These are phyloP conservation scores for Zeuzera pyrina DNA, from an alignment of 2,888 invertebrate genomes.

Conservation along the genomic window DNA sequence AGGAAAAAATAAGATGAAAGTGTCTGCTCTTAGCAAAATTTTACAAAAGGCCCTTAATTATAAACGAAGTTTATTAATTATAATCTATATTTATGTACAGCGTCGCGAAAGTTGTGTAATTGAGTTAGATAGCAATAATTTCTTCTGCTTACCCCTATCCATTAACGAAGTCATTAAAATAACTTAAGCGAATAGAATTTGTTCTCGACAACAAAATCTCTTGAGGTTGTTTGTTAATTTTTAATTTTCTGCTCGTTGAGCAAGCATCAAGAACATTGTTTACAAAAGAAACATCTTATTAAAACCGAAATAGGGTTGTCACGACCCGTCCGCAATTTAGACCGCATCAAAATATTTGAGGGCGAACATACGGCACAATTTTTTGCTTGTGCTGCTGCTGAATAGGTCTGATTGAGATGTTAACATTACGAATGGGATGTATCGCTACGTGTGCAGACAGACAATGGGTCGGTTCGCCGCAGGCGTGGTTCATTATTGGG, in stretches of 20 bases:
- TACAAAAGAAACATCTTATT: constrained; percentile 37
- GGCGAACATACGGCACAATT: constrained; percentile 11
- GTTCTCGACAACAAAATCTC: constrained; percentile 36
- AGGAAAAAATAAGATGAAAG: too few species aligned
- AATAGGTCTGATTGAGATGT: constrained; percentile 34
- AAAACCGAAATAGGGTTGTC: constrained; percentile 37
- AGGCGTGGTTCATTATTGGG: constrained; percentile 39
- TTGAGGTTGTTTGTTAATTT: constrained; percentile 37
- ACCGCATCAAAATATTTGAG: constrained; percentile 25
- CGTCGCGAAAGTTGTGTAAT: too few species aligned
- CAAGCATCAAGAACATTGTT: constrained; percentile 47
- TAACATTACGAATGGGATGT: constrained; percentile 19
- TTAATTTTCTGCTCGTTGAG: constrained; percentile 57
- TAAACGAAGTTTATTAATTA: too few species aligned
- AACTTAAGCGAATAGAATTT: constrained; percentile 32
- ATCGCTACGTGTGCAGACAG: constrained; percentile 29
- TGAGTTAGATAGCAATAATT: too few species aligned
- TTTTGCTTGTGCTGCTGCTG: constrained; percentile 11
- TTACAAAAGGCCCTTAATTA: too few species aligned
- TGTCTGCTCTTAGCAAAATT: too few species aligned
- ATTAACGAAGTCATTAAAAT: constrained; percentile 14
- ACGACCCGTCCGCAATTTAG: too few species aligned
- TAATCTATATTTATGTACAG: too few species aligned
- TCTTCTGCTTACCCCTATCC: too few species aligned
- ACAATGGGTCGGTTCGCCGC: constrained; percentile 31